Evolutionary conservation across 2,113 vertebrate genomes (phyloP), one percentile per base, ranked within the genome.

Genomic region (Megatriorchis doriae): DNA sequence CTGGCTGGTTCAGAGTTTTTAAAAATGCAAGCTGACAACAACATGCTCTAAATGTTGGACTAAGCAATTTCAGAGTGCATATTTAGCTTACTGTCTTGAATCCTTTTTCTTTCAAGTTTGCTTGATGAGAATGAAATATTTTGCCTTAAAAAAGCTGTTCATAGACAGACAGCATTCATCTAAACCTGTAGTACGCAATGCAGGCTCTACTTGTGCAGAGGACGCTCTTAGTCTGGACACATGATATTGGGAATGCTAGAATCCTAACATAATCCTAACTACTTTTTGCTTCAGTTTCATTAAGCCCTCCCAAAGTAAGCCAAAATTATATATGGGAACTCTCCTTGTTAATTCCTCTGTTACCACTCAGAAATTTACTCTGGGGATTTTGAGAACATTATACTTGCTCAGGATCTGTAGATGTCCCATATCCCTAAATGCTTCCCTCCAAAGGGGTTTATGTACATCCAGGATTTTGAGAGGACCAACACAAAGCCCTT

Each of bases 51-150:
- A 94, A 82, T 38, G 50, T 72, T 85, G 62, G 53, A 47, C 73
- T 96, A 91, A 95, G 94, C 94, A 90, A 72, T 93, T 95, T 89
- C 71, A 82, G 73, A 70, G 65, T 29, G 31, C 42, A 42, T 82
- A 48, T 93, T 89, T 72, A 75, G 40, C 86, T 95, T 79, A 50
- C 61, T 77, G 59, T 48, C 74, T 79, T 42, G 20, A 77, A 77
- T 87, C 66, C 61, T 62, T 94, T 74, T 79, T 67, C 67, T 88
- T 86, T 92, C 72, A 81, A 56, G 62, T 85, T 83, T 79, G 8
- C n/a, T 81, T 45, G 26, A 36, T 79, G 81, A 72, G 48, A 86
- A 81, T 81, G 8, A 87, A 94, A 55, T 61, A 42, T 42, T 65
- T 72, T 91, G 72, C 56, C 31, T 78, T 88, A 0, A 53, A 85